Conservation (phyloP, 2,797 vertebrate genomes). For the Lepilemur ruficaudatus region DNA sequence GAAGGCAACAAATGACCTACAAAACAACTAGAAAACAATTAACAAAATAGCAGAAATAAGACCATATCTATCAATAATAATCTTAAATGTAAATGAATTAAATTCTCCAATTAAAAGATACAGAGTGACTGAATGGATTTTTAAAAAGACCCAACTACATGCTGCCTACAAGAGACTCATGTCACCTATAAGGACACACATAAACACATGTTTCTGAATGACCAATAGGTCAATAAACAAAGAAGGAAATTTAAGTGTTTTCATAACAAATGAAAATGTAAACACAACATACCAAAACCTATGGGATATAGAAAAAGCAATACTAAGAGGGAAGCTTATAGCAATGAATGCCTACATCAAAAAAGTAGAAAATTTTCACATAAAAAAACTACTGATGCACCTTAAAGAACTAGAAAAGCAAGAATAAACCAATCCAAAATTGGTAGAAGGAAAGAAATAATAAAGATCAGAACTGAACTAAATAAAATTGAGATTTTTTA, state of each 20-base stretch:
- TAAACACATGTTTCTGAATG: neutral
- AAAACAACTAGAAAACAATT: neutral
- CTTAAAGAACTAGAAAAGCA: neutral
- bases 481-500: neutral
- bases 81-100: neutral
- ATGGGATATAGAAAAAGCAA: neutral
- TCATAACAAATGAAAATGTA: neutral
- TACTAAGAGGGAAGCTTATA: neutral
- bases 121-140: neutral
- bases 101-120: neutral
- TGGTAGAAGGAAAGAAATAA: neutral
- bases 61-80: neutral
- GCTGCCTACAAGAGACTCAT: neutral
- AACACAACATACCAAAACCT: neutral
- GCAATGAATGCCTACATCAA: neutral
- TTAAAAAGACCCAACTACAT: neutral
- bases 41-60: neutral
- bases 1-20: neutral
- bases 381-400: neutral
- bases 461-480: neutral
- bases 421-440: neutral
- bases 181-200: neutral
- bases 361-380: neutral
- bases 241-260: neutral
- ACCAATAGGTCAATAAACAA: neutral